Base-by-base conservation (phyloP, 2,113 vertebrate species). In the Grus americana region DNA sequence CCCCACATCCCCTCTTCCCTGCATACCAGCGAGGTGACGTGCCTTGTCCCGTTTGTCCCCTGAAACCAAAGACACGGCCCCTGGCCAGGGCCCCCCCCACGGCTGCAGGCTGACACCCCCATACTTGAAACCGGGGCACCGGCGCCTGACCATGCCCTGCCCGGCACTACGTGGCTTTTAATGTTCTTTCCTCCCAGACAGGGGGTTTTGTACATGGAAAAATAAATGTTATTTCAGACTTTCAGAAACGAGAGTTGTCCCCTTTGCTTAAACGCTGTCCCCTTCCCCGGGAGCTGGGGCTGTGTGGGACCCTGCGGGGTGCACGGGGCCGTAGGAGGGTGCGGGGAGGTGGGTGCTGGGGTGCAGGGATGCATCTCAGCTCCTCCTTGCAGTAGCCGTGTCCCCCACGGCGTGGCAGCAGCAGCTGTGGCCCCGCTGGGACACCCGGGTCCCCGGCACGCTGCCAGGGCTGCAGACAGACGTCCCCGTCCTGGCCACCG, bases 371-470 rank as follows among this genome's bases (percentile, higher is more conserved):
- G 23, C 3, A 7, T 29, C 32, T 29, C 24, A 2, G 4, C 50
- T 19, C 23, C 15, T 68, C 30, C 21, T 55, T 92, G 92, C 84
- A 89, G 67, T 40, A 62, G 59, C 76, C 1, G 2, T 2, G 34
- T 42, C 34, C 50, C 92, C 84, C 83, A 14, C 18, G 1, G 72
- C 3, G 68, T 11, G 93, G 93, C 93, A 95, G 95, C 80, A 95
- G 79, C 66, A 8, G 32, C 65, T 2, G 16, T 5, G 20, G 19
- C 42, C 74, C 63, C 3, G 4, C 13, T 3, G 61, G 79, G 65
- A 42, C 42, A 17, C 26, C 30, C 27, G 0, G 18, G 21, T 10
- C 23, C 50, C 44, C 2, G 20, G 50, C 63, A 8, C 9, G 0
- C 3, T 0, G 30, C 61, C 63, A 36, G 72, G 44, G 27, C 22